Conservation (phyloP, 2,797 vertebrate genomes). For the Leptatherina wallacei region DNA sequence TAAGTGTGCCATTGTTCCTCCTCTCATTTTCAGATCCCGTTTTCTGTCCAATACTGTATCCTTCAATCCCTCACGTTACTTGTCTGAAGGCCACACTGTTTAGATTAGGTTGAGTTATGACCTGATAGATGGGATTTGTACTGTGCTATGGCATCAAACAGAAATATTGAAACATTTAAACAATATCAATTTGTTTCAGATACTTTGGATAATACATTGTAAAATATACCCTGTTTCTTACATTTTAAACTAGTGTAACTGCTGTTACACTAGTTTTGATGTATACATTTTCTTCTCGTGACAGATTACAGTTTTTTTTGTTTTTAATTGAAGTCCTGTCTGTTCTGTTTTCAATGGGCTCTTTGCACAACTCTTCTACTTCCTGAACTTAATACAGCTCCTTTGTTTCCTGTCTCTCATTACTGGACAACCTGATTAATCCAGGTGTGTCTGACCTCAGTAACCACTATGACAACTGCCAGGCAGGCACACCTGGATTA, state of each 20-base stretch:
- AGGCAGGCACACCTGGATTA: too few relatives aligned
- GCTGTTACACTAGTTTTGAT: not conserved
- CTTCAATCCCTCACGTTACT: constrained; percentile 10
- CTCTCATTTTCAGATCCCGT: constrained; percentile 44
- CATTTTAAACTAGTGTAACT: not conserved
- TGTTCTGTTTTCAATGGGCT: not conserved
- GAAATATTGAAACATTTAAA: not conserved
- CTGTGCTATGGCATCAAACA: not conserved
- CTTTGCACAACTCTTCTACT: too few relatives aligned
- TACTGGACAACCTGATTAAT: too few relatives aligned
- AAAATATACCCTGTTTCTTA: not conserved
- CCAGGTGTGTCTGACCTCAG: too few relatives aligned
- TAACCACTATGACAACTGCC: too few relatives aligned
- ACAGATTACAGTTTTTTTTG: not conserved
- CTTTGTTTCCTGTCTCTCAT: too few relatives aligned
- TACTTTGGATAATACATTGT: not conserved
- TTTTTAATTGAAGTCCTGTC: not conserved
- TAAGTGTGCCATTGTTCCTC: constrained; percentile 31
- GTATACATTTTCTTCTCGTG: not conserved
- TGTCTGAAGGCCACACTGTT: constrained; percentile 17
- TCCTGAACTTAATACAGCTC: too few relatives aligned
- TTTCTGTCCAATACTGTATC: constrained; percentile 17
- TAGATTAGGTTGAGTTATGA: constrained; percentile 25
- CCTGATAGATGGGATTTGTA: constrained; percentile 8
- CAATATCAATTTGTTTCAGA: not conserved